Conservation (phyloP, 2,113 vertebrate species). For the Helogale parvula region DNA sequence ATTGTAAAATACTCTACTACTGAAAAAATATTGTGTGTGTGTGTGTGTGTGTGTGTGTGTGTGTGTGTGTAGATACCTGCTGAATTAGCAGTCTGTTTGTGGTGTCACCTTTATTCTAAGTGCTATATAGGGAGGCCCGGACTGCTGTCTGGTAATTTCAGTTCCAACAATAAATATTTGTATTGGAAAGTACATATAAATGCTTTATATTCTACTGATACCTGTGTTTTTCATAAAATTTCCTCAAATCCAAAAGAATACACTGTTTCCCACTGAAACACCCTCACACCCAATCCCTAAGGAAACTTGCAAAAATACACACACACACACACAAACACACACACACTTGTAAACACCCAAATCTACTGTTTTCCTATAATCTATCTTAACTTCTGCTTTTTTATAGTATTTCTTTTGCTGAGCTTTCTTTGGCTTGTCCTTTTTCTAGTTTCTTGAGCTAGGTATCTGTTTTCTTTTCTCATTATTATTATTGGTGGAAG, state of each 20-base stretch:
- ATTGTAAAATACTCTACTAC: not conserved
- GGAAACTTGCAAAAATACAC: not conserved
- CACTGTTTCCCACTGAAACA: not conserved
- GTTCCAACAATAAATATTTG: not conserved
- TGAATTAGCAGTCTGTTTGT: not conserved
- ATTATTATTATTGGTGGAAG: not conserved
- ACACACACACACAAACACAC: not conserved
- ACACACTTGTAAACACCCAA: not conserved
- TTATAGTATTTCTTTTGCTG: not conserved
- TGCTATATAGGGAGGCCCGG: not conserved
- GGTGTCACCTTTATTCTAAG: not conserved
- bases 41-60: too few species aligned
- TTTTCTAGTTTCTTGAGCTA: not conserved
- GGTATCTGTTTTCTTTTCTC: not conserved
- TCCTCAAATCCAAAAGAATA: not conserved
- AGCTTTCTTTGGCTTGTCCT: not conserved
- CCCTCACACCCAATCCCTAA: fast-evolving
- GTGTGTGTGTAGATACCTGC: not conserved
- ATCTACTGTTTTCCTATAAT: not conserved
- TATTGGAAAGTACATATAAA: not conserved
- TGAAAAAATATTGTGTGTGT: not conserved
- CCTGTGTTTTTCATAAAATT: not conserved
- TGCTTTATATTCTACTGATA: not conserved
- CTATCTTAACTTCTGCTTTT: not conserved
- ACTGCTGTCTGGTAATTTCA: not conserved